Evolutionary conservation across 2,113 vertebrate species (phyloP).

Genomic region (Anolis carolinensis): DNA sequence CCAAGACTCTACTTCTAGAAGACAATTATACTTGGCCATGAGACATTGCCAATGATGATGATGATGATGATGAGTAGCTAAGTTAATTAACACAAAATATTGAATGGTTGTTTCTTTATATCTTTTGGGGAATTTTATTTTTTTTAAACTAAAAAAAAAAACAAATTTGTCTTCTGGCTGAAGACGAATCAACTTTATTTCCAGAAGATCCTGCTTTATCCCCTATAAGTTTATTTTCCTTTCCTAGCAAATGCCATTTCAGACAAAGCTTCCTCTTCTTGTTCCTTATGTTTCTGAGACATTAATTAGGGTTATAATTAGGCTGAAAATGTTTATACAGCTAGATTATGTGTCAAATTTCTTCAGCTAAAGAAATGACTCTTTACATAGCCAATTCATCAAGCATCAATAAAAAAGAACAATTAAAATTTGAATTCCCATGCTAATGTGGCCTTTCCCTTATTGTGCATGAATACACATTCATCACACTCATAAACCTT

Average conservation of each 20-base stretch:
- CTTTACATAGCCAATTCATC: conserved; percentile 71
- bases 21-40: too few species aligned
- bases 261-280: conserved; percentile 25
- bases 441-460: conserved; percentile 85
- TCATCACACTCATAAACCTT: conserved; percentile 67
- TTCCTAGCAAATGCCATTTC: conserved; percentile 29
- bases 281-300: conserved; percentile 41
- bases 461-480: conserved; percentile 72
- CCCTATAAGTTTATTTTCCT: conserved; percentile 22
- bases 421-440: conserved; percentile 82
- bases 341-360: conserved; percentile 65
- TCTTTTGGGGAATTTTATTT: background rate
- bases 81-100: background rate
- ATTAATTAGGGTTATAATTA: conserved; percentile 68
- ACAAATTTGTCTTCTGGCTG: background rate
- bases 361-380: conserved; percentile 57
- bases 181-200: background rate
- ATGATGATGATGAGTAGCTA: background rate
- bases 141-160: background rate
- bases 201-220: background rate
- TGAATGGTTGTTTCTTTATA: background rate
- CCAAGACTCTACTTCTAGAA: too few species aligned
- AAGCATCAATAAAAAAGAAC: conserved; percentile 75
- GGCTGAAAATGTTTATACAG: conserved; percentile 64
- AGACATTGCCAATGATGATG: too few species aligned